Conservation (phyloP, 2,888 invertebrate species). For the Erebia epiphron region DNA sequence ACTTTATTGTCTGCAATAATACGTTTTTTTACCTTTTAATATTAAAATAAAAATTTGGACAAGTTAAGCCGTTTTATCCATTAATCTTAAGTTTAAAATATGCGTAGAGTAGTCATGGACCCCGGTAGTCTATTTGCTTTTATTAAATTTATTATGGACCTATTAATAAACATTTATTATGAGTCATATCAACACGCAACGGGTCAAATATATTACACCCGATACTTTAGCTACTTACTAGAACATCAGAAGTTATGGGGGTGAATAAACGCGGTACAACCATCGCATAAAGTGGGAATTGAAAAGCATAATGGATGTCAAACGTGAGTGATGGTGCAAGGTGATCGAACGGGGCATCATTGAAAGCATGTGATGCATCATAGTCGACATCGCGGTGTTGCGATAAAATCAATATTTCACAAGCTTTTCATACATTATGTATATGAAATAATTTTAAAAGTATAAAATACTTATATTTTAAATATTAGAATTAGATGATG, state of each 20-base stretch:
- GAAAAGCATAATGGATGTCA: slow-evolving; percentile 46
- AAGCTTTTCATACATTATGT: not conserved
- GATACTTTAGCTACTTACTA: not conserved
- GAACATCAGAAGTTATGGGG: slow-evolving; percentile 3
- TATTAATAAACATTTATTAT: not conserved
- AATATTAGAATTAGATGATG: no score
- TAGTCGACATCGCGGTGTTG: slow-evolving; percentile 39
- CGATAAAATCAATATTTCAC: slow-evolving; percentile 30
- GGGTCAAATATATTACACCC: not conserved
- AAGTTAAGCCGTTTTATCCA: not conserved
- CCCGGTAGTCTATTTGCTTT: no score
- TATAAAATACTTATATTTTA: no score
- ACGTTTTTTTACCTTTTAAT: no score
- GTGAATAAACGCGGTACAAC: not conserved
- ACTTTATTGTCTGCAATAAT: no score
- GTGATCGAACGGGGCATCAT: slow-evolving; percentile 40
- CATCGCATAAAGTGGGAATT: slow-evolving; percentile 37
- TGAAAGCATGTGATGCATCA: slow-evolving; percentile 43
- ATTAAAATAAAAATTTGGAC: no score
- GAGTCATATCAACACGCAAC: not conserved
- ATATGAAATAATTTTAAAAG: no score
- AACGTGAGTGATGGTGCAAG: slow-evolving; percentile 42
- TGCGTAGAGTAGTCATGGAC: no score
- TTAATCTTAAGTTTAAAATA: not conserved
- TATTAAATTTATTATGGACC: not conserved